These are phyloP conservation scores for Etheostoma perlongum DNA, from an alignment of 2,797 vertebrate species.

Conservation along the genomic window DNA sequence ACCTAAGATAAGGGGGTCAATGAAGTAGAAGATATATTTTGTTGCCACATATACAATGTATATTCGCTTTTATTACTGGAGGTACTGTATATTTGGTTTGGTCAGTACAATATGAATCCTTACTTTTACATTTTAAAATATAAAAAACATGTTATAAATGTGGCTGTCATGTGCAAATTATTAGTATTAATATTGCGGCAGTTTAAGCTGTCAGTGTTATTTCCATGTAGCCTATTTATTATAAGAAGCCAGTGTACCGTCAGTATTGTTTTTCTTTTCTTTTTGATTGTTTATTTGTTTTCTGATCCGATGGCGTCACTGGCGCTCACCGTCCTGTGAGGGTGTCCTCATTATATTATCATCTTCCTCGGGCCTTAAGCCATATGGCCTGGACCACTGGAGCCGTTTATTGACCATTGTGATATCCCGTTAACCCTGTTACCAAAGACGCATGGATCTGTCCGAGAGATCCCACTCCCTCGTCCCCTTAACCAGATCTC, in stretches of 20 bases:
- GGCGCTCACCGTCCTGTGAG: slow-evolving; percentile 15
- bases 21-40: neutral
- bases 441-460: slow-evolving; percentile 91
- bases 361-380: slow-evolving; percentile 56
- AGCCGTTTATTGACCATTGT: slow-evolving; percentile 89
- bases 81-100: neutral
- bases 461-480: slow-evolving; percentile 92
- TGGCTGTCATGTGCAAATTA: neutral
- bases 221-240: neutral
- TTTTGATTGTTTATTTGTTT: neutral
- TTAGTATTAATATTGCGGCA: neutral
- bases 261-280: neutral
- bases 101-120: neutral
- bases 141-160: neutral
- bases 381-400: slow-evolving; percentile 57
- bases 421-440: slow-evolving; percentile 87
- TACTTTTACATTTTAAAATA: neutral
- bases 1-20: neutral
- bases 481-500: slow-evolving; percentile 83
- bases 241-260: neutral
- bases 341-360: slow-evolving; percentile 42
- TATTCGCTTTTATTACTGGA: neutral
- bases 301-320: slow-evolving; percentile 9
- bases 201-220: neutral
- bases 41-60: neutral